Evolutionary conservation across 2,888 invertebrate species (phyloP).

Genomic region (Ophion obscuratus): DNA sequence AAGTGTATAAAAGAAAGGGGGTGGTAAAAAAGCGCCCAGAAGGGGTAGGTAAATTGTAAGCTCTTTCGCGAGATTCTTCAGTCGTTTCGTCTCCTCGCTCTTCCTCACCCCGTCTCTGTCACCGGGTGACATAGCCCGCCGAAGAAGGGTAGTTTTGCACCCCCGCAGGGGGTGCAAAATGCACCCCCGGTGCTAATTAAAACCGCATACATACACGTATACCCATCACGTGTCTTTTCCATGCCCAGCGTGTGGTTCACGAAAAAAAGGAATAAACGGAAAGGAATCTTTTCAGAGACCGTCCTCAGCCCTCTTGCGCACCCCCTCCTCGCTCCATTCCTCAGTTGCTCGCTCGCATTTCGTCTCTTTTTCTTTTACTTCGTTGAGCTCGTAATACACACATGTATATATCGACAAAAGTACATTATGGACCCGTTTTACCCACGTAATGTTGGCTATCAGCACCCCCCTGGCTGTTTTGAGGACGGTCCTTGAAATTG

Average conservation of each 20-base stretch:
- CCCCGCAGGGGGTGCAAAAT: slow-evolving; percentile 61
- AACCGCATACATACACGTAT: slow-evolving; percentile 72
- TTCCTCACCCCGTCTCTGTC: slow-evolving; percentile 37
- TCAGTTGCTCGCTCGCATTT: slow-evolving; percentile 42
- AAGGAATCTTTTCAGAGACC: slow-evolving; percentile 80
- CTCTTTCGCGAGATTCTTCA: slow-evolving; percentile 73
- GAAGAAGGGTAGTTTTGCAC: slow-evolving; percentile 49
- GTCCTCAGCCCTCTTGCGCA: slow-evolving; percentile 63
- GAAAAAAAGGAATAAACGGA: slow-evolving; percentile 78
- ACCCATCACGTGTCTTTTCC: slow-evolving; percentile 78
- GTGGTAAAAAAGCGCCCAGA: slow-evolving; percentile 16
- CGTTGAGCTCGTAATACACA: slow-evolving; percentile 25
- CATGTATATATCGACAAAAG: background rate
- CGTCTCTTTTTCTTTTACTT: slow-evolving; percentile 42
- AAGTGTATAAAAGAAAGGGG: slow-evolving; percentile 42
- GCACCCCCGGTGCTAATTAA: slow-evolving; percentile 79
- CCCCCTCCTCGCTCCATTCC: slow-evolving; percentile 32
- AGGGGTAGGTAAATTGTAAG: slow-evolving; percentile 73
- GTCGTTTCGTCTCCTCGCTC: slow-evolving; percentile 55
- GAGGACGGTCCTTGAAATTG: background rate
- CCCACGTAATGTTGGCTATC: background rate
- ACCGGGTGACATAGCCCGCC: slow-evolving; percentile 29
- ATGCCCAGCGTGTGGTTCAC: slow-evolving; percentile 71
- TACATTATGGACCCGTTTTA: background rate
- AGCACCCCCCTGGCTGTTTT: background rate